Conservation (phyloP, 2,888 invertebrate species). For the Polylopha cassiicola region DNA sequence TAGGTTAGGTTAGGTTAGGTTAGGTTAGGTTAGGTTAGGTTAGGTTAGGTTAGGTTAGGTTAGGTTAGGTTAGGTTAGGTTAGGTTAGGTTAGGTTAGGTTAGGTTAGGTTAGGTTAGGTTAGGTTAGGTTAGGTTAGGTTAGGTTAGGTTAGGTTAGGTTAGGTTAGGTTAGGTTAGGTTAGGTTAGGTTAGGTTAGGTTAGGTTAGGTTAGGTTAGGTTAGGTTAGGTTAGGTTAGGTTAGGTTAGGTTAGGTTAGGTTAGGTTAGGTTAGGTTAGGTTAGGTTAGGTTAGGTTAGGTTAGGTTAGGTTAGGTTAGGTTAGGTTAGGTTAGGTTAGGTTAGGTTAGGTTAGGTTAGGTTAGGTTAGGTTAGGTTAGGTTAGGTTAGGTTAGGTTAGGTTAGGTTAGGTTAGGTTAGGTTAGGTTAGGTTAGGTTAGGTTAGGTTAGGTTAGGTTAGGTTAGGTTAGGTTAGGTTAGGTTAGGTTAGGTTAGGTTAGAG, state of each 20-base stretch:
- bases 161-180: slow-evolving; percentile 9
- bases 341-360: slow-evolving; percentile 16
- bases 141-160: slow-evolving; percentile 7
- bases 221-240: slow-evolving; percentile 17
- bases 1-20: slow-evolving; percentile 19
- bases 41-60: slow-evolving; percentile 15
- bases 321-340: slow-evolving; percentile 16
- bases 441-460: not conserved
- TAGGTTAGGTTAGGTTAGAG: slow-evolving; percentile 4
- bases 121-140: slow-evolving; percentile 11
- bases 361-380: slow-evolving; percentile 16
- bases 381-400: slow-evolving; percentile 6
- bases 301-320: slow-evolving; percentile 16
- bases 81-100: slow-evolving; percentile 9
- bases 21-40: slow-evolving; percentile 18
- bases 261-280: slow-evolving; percentile 16
- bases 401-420: slow-evolving; percentile 6
- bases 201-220: slow-evolving; percentile 14
- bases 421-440: slow-evolving; percentile 2
- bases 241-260: slow-evolving; percentile 15
- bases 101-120: slow-evolving; percentile 10
- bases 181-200: slow-evolving; percentile 10
- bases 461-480: slow-evolving; percentile 8
- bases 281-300: slow-evolving; percentile 16
- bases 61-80: slow-evolving; percentile 9